Percentiles rank a stretch among this genome's conserved stretches.
phyloP scores from a whole-genome alignment of 2,113 vertebrate species.

The Macaca fascicularis region T2T-MFA8v1.1 NC_088381.1:172533501-172534000 shows the following conservation, averaged over 20 bases:
- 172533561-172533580: background rate
- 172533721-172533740: too few species aligned
- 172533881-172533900: background rate
- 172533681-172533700: background rate
- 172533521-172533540: background rate
- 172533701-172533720: background rate
- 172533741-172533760: background rate
- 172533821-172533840: accelerated
- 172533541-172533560: background rate
- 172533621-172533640: background rate
- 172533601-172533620: accelerated
- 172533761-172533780: background rate
- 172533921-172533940: background rate
- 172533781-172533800: background rate
- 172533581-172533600: accelerated
- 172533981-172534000: background rate
- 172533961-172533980: too few species aligned
- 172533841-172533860: accelerated
- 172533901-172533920: background rate
- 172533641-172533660: accelerated
- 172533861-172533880: accelerated
- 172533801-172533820: too few species aligned
- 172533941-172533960: background rate
- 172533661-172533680: background rate
- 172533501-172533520: background rate